A percentile compares a stretch with the other conserved stretches of the same genome.
Evolutionary conservation across 2,888 invertebrate species (phyloP).

Genomic region (Arctia plantaginis): DNA sequence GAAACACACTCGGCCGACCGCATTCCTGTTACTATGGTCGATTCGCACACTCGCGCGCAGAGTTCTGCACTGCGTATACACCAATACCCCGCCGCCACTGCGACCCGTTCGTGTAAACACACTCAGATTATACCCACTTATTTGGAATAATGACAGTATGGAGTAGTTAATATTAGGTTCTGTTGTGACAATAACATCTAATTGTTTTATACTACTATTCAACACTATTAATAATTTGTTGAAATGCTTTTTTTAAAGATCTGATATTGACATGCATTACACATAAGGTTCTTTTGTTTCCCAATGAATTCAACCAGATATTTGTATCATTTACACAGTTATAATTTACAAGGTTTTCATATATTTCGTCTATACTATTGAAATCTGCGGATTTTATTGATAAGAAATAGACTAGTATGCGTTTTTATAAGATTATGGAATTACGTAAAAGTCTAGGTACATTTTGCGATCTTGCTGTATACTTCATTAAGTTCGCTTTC

Average conservation of each 20-base stretch:
- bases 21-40: too few species aligned
- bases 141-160: too few species aligned
- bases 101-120: too few species aligned
- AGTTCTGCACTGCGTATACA: too few species aligned
- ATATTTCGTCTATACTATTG: constrained; percentile 1
- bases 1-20: too few species aligned
- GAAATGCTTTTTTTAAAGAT: neutral
- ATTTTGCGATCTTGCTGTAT: too few species aligned
- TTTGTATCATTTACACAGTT: neutral
- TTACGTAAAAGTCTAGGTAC: too few species aligned
- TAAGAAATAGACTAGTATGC: neutral
- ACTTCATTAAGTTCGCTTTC: too few species aligned
- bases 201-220: neutral
- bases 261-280: neutral
- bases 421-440: neutral
- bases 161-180: too few species aligned
- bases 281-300: neutral
- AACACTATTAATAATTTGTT: neutral
- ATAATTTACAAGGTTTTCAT: neutral
- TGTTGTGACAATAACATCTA: neutral
- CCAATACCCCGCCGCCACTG: too few species aligned
- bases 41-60: too few species aligned
- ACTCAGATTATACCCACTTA: too few species aligned
- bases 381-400: constrained; percentile 1
- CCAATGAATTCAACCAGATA: neutral